Conservation (phyloP, 2,888 invertebrate species). For the Erannis defoliaria region DNA sequence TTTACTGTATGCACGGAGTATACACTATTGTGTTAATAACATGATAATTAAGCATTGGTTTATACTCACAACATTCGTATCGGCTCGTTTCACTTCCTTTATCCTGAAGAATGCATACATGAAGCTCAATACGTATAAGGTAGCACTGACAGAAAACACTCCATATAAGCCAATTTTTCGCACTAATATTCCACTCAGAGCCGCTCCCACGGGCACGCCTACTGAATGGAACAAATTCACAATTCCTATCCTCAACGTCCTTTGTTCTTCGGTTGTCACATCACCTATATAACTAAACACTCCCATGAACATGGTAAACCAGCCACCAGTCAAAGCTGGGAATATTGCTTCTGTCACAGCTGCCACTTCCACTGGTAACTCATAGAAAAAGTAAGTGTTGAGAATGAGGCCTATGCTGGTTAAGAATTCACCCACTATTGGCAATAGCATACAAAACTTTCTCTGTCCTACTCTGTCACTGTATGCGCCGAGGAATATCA, state of each 20-base stretch:
- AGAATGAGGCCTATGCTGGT: constrained; percentile 92
- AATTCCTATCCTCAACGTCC: constrained; percentile 94
- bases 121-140: constrained; percentile 91
- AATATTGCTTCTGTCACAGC: constrained; percentile 93
- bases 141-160: constrained; percentile 92
- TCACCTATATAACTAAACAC: constrained; percentile 96
- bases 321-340: constrained; percentile 93
- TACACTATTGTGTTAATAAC: constrained; percentile 23
- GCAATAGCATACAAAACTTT: constrained; percentile 94
- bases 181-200: constrained; percentile 93
- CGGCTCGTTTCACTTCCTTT: constrained; percentile 87
- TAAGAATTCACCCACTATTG: constrained; percentile 92
- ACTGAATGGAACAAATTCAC: constrained; percentile 96
- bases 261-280: constrained; percentile 93
- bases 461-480: constrained; percentile 89
- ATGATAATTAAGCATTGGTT: constrained; percentile 13
- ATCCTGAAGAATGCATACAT: constrained; percentile 91
- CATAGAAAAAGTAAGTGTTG: constrained; percentile 92
- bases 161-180: constrained; percentile 93
- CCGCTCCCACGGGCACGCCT: constrained; percentile 96
- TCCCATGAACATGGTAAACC: constrained; percentile 97
- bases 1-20: neutral
- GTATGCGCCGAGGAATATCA: constrained; percentile 94
- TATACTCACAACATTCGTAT: constrained; percentile 69
- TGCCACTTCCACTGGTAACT: constrained; percentile 93